Evolutionary conservation across 2,113 vertebrate genomes (phyloP), one percentile per base, ranked within the genome.

Genomic region (Gorsachius goisagi): DNA sequence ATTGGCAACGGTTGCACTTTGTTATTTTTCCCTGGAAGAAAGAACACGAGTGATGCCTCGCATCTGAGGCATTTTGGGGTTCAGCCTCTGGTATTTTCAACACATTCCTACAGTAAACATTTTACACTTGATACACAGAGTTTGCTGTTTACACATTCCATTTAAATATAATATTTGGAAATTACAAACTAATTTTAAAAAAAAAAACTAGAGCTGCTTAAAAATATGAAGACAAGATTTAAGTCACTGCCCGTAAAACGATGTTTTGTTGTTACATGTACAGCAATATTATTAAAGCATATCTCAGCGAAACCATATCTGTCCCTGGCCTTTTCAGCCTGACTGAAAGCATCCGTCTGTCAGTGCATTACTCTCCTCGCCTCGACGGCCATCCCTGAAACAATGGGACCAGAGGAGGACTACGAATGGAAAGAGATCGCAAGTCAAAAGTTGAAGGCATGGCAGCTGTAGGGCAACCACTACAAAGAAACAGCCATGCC

Each of bases 41-140:
- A 37, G 62, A 66, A 58, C 50, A 30, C 0, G 2, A 78, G n/a
- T 0, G 3, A 27, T 52, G 33, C 77, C 71, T 85, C 77, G 14
- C 23, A 39, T 2, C 49, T 6, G 71, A 94, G 82, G 78, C 71
- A 17, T 44, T 77, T 72, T 55, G 81, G 84, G 75, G 89, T 87
- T 88, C 91, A 89, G 63, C 69, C 62, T 82, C 90, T 89, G 68
- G 5, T 35, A 68, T 62, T 82, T 90, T 56, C 79, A 85, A 69
- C 58, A 80, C 47, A 45, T 76, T 74, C 89, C 91, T 39, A 77
- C 59, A 80, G 89, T 69, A 96, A 94, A 96, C 64, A 75, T 82
- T 35, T 90, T 59, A 86, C 75, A 93, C 49, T 35, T 32, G 60
- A 74, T 49, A 69, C n/a, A 33, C 5, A 2, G 85, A 86, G 37